phyloP scores from a whole-genome alignment of 2,113 vertebrate genomes.

The Aphyosemion australe region DNA sequence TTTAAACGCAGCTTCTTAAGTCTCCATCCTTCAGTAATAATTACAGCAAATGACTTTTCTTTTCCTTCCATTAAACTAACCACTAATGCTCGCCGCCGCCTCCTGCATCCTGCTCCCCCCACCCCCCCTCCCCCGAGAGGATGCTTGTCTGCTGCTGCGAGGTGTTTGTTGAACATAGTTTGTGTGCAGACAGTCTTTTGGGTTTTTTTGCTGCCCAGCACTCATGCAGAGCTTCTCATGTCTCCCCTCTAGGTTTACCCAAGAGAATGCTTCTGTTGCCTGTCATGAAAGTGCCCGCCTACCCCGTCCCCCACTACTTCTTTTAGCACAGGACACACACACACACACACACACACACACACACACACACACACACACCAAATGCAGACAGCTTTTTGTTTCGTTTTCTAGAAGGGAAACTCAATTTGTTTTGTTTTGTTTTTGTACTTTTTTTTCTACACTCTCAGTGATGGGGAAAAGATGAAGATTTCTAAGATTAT shows the following conservation, averaged over 20 bases:
- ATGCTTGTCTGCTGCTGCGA: slow-evolving; percentile 9
- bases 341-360: too few species aligned
- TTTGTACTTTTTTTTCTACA: slow-evolving; percentile 58
- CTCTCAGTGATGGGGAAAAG: slow-evolving; percentile 70
- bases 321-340: slow-evolving; percentile 90
- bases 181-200: slow-evolving; percentile 19
- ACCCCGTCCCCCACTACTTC: slow-evolving; percentile 97
- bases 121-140: slow-evolving; percentile 18
- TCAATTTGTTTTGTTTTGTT: slow-evolving; percentile 21
- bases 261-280: slow-evolving; percentile 99
- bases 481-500: slow-evolving; percentile 86
- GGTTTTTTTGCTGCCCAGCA: slow-evolving; percentile 66
- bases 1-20: too few species aligned
- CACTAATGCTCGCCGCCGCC: slow-evolving; percentile 21
- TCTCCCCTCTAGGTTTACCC: slow-evolving; percentile 98
- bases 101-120: slow-evolving; percentile 15
- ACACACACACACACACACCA: slow-evolving; percentile 65
- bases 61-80: slow-evolving; percentile 25
- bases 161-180: slow-evolving; percentile 30
- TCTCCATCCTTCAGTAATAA: too few species aligned
- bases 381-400: slow-evolving; percentile 48
- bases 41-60: not conserved
- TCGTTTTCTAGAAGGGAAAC: slow-evolving; percentile 79
- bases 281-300: slow-evolving; percentile 99
- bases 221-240: slow-evolving; percentile 91